A percentile compares a stretch with the other conserved stretches of the same genome.
Evolutionary conservation across 2,888 invertebrate genomes (phyloP).

Genomic region (Deroplatys truncata): DNA sequence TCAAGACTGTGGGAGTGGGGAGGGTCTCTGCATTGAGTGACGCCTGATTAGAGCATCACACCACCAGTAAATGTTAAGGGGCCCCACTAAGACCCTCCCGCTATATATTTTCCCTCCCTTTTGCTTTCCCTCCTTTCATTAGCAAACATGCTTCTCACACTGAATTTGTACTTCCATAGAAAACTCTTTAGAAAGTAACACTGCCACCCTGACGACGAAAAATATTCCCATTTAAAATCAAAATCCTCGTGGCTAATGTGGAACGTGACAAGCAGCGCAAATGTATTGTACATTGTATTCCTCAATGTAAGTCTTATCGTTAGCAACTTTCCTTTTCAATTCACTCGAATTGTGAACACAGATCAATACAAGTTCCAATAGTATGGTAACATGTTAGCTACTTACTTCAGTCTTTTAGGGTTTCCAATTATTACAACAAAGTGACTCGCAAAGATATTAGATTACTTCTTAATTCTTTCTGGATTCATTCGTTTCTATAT

Average conservation of each 20-base stretch:
- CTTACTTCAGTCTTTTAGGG: too few species aligned
- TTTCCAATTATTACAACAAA: too few species aligned
- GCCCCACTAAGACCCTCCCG: background rate
- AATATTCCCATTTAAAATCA: background rate
- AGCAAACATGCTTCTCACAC: background rate
- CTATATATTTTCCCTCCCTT: background rate
- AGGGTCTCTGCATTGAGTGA: background rate
- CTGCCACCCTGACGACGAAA: background rate
- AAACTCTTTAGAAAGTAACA: background rate
- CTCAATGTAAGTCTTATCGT: too few species aligned
- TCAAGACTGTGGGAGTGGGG: background rate
- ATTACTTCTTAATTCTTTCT: too few species aligned
- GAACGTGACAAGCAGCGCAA: too few species aligned
- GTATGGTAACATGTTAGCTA: too few species aligned
- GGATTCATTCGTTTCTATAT: too few species aligned
- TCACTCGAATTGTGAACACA: too few species aligned
- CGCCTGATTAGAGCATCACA: background rate
- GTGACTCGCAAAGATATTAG: too few species aligned
- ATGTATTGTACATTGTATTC: too few species aligned
- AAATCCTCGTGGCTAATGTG: background rate
- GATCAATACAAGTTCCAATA: too few species aligned
- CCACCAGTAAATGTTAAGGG: slow-evolving; percentile 1
- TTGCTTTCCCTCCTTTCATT: background rate
- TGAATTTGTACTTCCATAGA: background rate
- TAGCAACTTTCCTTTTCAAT: too few species aligned